Evolutionary conservation across 2,113 vertebrate genomes (phyloP).

Genomic region (Nicator chloris): DNA sequence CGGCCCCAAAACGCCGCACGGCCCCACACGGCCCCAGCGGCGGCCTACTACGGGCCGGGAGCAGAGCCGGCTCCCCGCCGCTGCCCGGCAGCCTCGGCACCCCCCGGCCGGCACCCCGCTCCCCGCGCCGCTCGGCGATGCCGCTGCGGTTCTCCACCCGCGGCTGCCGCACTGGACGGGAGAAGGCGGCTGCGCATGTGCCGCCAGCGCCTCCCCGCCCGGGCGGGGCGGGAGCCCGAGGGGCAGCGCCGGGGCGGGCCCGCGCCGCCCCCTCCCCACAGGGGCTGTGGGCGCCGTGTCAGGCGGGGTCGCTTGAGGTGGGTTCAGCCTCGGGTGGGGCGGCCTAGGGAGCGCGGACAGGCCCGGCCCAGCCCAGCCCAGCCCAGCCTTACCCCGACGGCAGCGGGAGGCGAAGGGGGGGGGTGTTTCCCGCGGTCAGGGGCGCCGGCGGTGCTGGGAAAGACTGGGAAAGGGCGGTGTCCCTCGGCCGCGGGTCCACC

Average conservation of each 20-base stretch:
- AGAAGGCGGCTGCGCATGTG: not conserved
- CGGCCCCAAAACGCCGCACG: not conserved
- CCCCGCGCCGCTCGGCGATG: not conserved
- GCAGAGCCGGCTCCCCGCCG: not conserved
- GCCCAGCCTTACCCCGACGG: not conserved
- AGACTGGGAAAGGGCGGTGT: not conserved
- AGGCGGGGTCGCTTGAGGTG: not conserved
- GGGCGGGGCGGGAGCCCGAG: not conserved
- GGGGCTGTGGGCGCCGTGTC: not conserved
- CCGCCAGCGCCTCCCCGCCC: not conserved
- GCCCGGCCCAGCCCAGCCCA: accelerated
- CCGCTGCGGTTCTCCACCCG: not conserved
- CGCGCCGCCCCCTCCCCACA: not conserved
- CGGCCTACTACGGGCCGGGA: not conserved
- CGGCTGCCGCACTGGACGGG: not conserved
- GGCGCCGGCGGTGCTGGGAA: not conserved
- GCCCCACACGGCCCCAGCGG: not conserved
- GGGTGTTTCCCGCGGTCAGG: not conserved
- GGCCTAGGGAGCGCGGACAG: not conserved
- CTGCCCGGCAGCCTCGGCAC: not conserved
- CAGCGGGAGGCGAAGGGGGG: not conserved
- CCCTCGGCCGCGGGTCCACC: not conserved
- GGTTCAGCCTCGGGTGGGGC: not conserved
- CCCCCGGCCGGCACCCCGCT: not conserved
- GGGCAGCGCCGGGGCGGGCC: not conserved